Evolutionary conservation across 2,797 vertebrate species (phyloP).

Genomic region (Arctocebus calabarensis): DNA sequence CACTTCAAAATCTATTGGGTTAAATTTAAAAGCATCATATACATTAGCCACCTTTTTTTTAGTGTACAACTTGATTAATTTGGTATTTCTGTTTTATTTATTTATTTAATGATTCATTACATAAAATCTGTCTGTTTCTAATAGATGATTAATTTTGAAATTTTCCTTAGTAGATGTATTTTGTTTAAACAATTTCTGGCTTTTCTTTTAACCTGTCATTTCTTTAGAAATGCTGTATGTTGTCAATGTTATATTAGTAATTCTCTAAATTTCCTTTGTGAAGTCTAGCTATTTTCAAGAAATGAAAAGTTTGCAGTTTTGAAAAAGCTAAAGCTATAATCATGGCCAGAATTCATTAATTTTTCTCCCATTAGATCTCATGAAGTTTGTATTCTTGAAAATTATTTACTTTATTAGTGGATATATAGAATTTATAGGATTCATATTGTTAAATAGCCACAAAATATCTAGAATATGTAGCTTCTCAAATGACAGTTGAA

Average conservation of each 20-base stretch:
- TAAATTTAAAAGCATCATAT: background rate
- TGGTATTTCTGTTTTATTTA: background rate
- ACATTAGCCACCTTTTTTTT: background rate
- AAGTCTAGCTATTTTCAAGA: background rate
- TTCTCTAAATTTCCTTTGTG: background rate
- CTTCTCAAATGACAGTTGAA: background rate
- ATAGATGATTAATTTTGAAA: background rate
- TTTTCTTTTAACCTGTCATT: background rate
- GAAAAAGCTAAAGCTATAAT: background rate
- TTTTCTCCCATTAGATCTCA: background rate
- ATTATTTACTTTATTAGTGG: background rate
- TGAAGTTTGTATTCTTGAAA: slow-evolving; percentile 28
- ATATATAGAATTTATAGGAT: background rate
- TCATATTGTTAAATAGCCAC: background rate
- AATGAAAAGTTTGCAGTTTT: background rate
- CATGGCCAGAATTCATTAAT: slow-evolving; percentile 11
- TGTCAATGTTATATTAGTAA: background rate
- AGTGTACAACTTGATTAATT: background rate
- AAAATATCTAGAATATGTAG: background rate
- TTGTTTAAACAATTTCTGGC: background rate
- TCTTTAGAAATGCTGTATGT: background rate
- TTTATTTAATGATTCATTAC: background rate
- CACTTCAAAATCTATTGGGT: slow-evolving; percentile 43
- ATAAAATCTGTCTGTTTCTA: background rate
- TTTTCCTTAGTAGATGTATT: background rate